Conservation (phyloP, 2,888 invertebrate genomes). For the Hydraecia micacea region DNA sequence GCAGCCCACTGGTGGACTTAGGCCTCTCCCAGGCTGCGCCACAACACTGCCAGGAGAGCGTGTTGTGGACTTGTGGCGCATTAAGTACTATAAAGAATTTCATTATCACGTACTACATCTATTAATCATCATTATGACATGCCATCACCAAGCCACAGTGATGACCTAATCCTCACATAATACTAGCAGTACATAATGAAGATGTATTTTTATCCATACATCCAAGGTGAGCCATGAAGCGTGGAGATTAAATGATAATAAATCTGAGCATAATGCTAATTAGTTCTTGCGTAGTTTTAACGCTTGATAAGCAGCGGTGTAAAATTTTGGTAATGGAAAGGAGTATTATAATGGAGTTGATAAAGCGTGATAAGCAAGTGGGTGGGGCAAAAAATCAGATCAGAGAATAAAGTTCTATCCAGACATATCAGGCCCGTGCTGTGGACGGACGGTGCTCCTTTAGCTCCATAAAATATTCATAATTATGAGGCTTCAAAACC, state of each 20-base stretch:
- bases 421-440: no score
- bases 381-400: background rate
- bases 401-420: no score
- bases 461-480: background rate
- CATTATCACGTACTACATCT: background rate
- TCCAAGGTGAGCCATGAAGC: constrained; percentile 56
- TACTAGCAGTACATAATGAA: constrained; percentile 43
- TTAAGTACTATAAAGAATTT: background rate
- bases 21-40: background rate
- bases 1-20: background rate
- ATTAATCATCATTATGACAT: constrained; percentile 4
- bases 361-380: background rate
- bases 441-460: background rate
- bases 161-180: constrained; percentile 51
- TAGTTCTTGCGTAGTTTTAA: constrained; percentile 40
- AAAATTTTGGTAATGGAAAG: constrained; percentile 11
- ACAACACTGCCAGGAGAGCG: background rate
- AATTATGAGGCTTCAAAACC: no score
- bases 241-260: constrained; percentile 60
- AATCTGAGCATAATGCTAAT: constrained; percentile 55
- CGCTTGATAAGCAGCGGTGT: constrained; percentile 23
- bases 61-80: no score
- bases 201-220: constrained; percentile 44
- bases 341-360: background rate
- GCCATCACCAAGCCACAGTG: constrained; percentile 9